Evolutionary conservation across 37 sponge, comb jelly and placozoan species (phyloP).

Genomic region (Chondrosia reniformis): DNA sequence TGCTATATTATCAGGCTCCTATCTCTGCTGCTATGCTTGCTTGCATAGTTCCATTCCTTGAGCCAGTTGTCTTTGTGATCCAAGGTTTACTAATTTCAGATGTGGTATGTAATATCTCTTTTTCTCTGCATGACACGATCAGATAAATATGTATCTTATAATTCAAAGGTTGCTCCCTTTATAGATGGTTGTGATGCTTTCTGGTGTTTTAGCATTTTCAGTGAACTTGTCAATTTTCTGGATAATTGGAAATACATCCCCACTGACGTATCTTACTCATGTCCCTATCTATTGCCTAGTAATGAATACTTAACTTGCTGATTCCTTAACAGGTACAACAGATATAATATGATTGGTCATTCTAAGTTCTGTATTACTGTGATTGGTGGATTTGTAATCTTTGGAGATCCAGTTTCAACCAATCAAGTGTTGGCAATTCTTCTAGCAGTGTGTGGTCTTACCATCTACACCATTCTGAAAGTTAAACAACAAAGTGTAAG

Average conservation of each 20-base stretch:
- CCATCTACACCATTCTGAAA: conserved; percentile 55
- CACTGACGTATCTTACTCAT: conserved; percentile 75
- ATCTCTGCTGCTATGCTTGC: conserved; percentile 55
- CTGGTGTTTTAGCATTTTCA: conserved; percentile 59
- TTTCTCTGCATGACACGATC: neutral
- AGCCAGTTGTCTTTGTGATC: conserved; percentile 40
- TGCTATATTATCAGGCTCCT: conserved; percentile 83
- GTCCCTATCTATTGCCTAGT: neutral
- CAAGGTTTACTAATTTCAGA: conserved; percentile 17
- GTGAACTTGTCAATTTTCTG: conserved; percentile 83
- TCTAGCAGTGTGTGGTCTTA: conserved; percentile 49
- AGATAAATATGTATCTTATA: neutral
- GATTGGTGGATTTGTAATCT: conserved; percentile 60
- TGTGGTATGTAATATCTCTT: no score
- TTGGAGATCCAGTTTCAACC: conserved; percentile 49
- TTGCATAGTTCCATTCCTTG: conserved; percentile 63
- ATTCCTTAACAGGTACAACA: neutral
- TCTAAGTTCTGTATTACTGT: conserved; percentile 76
- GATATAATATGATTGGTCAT: conserved; percentile 82
- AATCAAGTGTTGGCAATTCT: conserved; percentile 64
- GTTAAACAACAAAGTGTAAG: conserved; percentile 33
- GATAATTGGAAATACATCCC: conserved; percentile 82
- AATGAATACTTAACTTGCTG: neutral
- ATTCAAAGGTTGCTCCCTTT: no score
- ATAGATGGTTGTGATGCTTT: conserved; percentile 38